Evolutionary conservation across 2,113 vertebrate species (phyloP).

Genomic region (Eublepharis macularius): DNA sequence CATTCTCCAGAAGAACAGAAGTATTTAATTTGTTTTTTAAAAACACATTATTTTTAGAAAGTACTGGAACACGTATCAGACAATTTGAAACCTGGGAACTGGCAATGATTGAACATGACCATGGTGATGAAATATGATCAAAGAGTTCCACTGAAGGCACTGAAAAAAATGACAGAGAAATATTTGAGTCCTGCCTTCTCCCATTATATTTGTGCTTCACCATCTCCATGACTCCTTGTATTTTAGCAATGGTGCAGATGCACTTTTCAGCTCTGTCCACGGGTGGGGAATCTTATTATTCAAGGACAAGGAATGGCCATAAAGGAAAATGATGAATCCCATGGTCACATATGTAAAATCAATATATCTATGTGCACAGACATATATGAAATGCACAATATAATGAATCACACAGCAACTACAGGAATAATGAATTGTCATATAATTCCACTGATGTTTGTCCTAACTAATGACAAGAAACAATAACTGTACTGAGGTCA

Average conservation of each 20-base stretch:
- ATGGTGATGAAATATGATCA: background rate
- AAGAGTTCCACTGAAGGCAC: background rate
- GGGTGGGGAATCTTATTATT: background rate
- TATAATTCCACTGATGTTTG: slow-evolving; percentile 18
- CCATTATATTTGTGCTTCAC: background rate
- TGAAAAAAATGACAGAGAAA: background rate
- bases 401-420: background rate
- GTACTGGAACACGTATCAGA: background rate
- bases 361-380: background rate
- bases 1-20: background rate
- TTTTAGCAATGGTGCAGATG: background rate
- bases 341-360: background rate
- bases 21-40: background rate
- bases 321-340: background rate
- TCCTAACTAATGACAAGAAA: slow-evolving; percentile 49
- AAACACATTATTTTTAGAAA: background rate
- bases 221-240: no score
- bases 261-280: background rate
- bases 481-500: slow-evolving; percentile 18
- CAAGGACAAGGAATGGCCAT: background rate
- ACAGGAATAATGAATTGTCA: slow-evolving; percentile 31
- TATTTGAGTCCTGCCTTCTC: background rate
- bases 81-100: background rate
- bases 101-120: background rate
- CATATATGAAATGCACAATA: background rate